phyloP scores from a whole-genome alignment of 2,113 vertebrate genomes.

The Balaenoptera acutorostrata region DNA sequence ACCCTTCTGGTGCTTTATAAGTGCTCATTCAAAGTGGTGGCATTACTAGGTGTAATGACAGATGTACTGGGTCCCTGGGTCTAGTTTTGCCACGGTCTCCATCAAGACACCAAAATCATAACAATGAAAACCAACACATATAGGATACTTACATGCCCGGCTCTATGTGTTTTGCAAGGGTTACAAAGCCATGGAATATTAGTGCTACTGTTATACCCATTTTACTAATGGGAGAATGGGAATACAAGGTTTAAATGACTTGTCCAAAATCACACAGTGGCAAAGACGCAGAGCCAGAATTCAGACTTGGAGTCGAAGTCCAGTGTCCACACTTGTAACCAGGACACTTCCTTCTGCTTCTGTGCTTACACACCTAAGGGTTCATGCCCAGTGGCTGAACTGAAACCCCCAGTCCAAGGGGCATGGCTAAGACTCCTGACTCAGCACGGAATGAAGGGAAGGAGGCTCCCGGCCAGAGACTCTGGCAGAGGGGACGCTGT shows the following conservation, averaged over 20 bases:
- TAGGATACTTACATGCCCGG: fast-evolving
- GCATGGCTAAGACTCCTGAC: not conserved
- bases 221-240: not conserved
- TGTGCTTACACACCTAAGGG: not conserved
- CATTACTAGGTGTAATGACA: not conserved
- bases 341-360: not conserved
- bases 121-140: fast-evolving
- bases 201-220: not conserved
- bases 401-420: too few relatives aligned
- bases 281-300: not conserved
- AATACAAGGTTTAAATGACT: fast-evolving
- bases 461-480: not conserved
- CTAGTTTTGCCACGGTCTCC: not conserved
- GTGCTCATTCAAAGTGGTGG: not conserved
- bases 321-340: too few relatives aligned
- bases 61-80: not conserved
- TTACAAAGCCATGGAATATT: too few relatives aligned
- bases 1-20: too few relatives aligned
- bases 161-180: not conserved
- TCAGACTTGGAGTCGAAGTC: not conserved
- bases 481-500: too few relatives aligned
- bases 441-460: not conserved
- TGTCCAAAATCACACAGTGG: not conserved
- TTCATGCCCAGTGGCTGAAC: not conserved
- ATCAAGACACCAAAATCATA: not conserved